These are phyloP conservation scores for Dasyurus viverrinus DNA, from an alignment of 2,113 vertebrate genomes.

Conservation along the genomic window DNA sequence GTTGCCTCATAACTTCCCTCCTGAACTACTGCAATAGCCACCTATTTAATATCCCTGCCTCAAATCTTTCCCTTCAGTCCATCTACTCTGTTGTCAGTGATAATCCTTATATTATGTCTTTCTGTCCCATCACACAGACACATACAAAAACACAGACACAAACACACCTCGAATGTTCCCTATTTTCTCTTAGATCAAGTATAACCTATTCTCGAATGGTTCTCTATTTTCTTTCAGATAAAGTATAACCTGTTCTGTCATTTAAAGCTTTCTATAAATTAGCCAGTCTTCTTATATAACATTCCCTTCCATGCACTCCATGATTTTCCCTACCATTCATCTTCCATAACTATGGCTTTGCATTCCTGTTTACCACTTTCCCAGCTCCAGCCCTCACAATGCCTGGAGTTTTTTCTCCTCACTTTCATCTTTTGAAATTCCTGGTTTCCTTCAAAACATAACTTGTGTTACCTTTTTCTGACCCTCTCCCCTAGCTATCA, in stretches of 20 bases:
- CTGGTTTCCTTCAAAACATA: neutral
- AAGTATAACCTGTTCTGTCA: neutral
- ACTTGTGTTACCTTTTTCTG: neutral
- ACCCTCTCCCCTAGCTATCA: neutral
- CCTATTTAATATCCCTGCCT: neutral
- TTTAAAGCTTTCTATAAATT: neutral
- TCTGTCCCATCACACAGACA: neutral
- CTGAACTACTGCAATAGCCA: neutral
- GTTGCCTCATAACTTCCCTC: neutral
- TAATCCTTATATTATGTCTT: neutral
- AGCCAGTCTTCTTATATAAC: neutral
- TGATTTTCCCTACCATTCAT: neutral
- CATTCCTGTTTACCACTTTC: neutral
- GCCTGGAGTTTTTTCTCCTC: neutral
- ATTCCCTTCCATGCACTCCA: neutral
- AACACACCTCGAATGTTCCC: neutral
- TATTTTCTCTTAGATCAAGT: neutral
- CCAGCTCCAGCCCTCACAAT: neutral
- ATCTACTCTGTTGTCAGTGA: neutral
- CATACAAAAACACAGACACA: neutral
- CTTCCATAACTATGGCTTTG: neutral
- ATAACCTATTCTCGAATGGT: neutral
- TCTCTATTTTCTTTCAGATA: neutral
- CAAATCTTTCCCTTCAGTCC: neutral
- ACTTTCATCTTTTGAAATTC: neutral